These are phyloP conservation scores for Patella ulyssiponensis DNA, from an alignment of 2,888 invertebrate genomes.

Conservation along the genomic window DNA sequence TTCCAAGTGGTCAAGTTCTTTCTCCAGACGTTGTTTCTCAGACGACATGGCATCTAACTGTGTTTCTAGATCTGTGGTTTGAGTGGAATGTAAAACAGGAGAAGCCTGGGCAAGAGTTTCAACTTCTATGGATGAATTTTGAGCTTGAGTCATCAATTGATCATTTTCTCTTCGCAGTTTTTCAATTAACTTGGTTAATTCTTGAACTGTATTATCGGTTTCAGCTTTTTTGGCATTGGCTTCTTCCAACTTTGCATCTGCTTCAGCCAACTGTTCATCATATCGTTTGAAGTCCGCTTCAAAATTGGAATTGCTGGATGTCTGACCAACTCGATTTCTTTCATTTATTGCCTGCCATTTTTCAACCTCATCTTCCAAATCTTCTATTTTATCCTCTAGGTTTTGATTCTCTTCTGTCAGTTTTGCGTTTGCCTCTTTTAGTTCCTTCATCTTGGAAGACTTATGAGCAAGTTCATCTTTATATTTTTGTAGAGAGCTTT, in stretches of 20 bases:
- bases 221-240: slow-evolving; percentile 18
- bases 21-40: slow-evolving; percentile 32
- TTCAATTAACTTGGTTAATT: slow-evolving; percentile 38
- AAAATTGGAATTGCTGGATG: slow-evolving; percentile 15
- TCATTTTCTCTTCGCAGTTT: slow-evolving; percentile 41
- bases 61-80: slow-evolving; percentile 25
- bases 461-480: slow-evolving; percentile 46
- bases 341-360: slow-evolving; percentile 40
- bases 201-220: slow-evolving; percentile 23
- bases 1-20: slow-evolving; percentile 23
- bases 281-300: slow-evolving; percentile 14
- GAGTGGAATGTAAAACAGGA: neutral
- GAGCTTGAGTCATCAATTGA: slow-evolving; percentile 26
- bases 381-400: slow-evolving; percentile 41
- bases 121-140: neutral
- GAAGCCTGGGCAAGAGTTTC: slow-evolving; percentile 15
- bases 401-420: slow-evolving; percentile 35
- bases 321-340: slow-evolving; percentile 14
- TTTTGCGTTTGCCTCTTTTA: slow-evolving; percentile 39
- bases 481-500: slow-evolving; percentile 41
- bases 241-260: neutral
- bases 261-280: slow-evolving; percentile 18
- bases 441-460: slow-evolving; percentile 45
- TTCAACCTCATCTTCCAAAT: slow-evolving; percentile 42
- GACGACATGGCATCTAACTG: slow-evolving; percentile 29